Percentiles rank a stretch among this genome's conserved stretches.
Conservation (phyloP, 2,888 invertebrate species). For the Melangyna quadrimaculata region DNA sequence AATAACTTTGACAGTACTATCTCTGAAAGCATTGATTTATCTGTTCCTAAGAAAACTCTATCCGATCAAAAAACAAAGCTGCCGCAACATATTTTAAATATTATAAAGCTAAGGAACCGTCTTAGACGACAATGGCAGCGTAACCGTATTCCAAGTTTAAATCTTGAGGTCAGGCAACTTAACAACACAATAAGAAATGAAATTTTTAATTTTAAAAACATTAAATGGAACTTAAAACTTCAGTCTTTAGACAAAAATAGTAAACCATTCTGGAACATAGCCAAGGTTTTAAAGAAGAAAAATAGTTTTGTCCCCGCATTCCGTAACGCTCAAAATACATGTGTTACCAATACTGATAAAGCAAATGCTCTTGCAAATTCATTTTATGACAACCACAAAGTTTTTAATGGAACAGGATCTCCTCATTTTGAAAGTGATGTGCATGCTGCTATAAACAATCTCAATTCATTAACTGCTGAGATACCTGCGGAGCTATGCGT, state of each 20-base stretch:
- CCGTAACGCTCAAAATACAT: background rate
- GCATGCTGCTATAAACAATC: too few species aligned
- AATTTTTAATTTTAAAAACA: background rate
- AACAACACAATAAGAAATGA: background rate
- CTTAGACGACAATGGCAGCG: background rate
- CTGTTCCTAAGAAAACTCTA: background rate
- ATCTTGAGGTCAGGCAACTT: background rate
- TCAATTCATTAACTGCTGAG: background rate
- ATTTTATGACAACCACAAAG: background rate
- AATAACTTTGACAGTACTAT: background rate
- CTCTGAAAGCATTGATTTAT: background rate
- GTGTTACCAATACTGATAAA: background rate
- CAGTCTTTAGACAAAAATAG: too few species aligned
- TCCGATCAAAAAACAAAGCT: background rate
- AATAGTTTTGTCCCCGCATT: background rate
- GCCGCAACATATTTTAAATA: background rate
- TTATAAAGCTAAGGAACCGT: background rate
- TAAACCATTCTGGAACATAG: too few species aligned
- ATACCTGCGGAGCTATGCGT: too few species aligned
- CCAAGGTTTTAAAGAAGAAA: background rate
- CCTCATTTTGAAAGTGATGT: background rate
- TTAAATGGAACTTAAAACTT: background rate
- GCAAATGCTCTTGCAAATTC: background rate
- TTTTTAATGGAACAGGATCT: background rate
- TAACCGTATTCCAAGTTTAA: background rate